These are phyloP conservation scores for Mycteria americana DNA, from an alignment of 2,797 vertebrate species.

Conservation along the genomic window DNA sequence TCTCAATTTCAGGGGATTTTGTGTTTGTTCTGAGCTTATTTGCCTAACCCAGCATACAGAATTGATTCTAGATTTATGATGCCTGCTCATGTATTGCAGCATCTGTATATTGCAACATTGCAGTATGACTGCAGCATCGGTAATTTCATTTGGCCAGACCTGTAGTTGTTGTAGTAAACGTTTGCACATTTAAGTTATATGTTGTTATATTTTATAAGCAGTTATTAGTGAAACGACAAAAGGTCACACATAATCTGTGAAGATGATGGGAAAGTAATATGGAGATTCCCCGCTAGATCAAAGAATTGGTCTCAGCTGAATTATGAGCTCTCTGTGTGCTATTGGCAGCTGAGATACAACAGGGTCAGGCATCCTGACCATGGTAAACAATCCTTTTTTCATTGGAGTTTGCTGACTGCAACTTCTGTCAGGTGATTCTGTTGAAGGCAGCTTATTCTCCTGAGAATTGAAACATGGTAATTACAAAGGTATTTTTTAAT, in stretches of 20 bases:
- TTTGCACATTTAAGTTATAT: conserved; percentile 46
- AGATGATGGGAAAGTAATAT: not conserved
- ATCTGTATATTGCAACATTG: too few species aligned
- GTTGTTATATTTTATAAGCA: conserved; percentile 31
- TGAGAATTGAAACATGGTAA: not conserved
- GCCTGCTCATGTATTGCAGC: conserved; percentile 33
- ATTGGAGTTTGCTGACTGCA: not conserved
- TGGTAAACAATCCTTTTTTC: conserved; percentile 42
- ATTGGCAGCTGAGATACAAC: conserved; percentile 25
- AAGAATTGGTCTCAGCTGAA: conserved; percentile 45
- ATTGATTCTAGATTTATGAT: conserved; percentile 66
- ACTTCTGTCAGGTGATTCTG: not conserved
- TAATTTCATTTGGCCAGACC: conserved; percentile 57
- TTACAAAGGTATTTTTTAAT: not conserved
- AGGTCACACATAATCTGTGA: conserved; percentile 53
- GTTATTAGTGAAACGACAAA: conserved; percentile 52
- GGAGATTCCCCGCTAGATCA: conserved; percentile 42
- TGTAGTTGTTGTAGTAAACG: conserved; percentile 63
- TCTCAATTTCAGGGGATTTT: conserved; percentile 44
- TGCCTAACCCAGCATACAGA: conserved; percentile 11
- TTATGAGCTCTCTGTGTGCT: conserved; percentile 24
- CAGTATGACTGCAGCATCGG: conserved; percentile 11
- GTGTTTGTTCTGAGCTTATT: conserved; percentile 57
- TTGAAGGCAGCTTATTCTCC: conserved; percentile 21
- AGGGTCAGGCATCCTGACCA: not conserved